Base-by-base conservation (phyloP, 2,888 invertebrate species). In the Trissolcus japonicus region DNA sequence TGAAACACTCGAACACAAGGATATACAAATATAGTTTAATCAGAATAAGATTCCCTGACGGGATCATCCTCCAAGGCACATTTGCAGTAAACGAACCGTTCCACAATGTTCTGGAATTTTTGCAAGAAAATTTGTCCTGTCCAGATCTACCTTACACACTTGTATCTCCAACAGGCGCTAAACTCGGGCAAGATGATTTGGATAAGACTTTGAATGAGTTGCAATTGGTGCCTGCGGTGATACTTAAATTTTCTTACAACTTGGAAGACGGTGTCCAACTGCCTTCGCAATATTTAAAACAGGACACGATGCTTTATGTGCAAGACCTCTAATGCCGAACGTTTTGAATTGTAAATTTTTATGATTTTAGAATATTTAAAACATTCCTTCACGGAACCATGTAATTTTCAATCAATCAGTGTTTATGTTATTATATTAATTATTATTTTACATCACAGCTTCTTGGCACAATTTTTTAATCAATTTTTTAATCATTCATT, bases 11-110 rank as follows among this genome's bases (percentile, higher is more conserved):
- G 60, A 95, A 95, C 84, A 92, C 95, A 87, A 91, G 94, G 65
- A 94, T 94, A 89, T 97, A 97, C 88, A 94, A 94, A 86, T 98
- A 95, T 88, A 93, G 95, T 1, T 90, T 98, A 57, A 93, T 98
- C 69, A 90, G 98, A 81, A 91, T 98, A 43, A 92, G 96, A 62
- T 96, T 98, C 87, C 98, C 98, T 0, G 96, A 97, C 89, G 95
- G 95, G 0, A 92, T 95, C 80, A 91, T 94, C 73, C 89, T 97
- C 76, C 91, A 97, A 94, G 97, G 97, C 7, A 97, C 97, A 2
- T 98, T 98, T 89, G 93, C 94, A 57, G 94, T 96, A 0, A 93
- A 94, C 86, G 97, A 97, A 86, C 94, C 93, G 79, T 92, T 95
- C 80, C 88, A 89, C 0, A 93, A 93, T 78, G 91, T 97, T n/a